Base-by-base conservation (phyloP, 2,888 invertebrate genomes). In the Tenthredo amoena region DNA sequence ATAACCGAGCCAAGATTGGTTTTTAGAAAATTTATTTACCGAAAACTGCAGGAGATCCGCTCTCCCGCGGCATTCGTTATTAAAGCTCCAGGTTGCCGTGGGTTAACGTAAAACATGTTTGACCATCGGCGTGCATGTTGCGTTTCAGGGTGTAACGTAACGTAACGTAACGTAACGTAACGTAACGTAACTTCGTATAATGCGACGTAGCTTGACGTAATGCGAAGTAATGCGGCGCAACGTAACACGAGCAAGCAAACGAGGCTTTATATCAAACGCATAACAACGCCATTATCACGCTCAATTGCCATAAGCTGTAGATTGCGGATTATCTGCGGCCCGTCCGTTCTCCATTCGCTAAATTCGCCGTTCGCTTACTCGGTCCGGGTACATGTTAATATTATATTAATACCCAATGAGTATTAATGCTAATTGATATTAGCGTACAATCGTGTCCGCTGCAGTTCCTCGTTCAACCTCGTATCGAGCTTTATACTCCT, bases 221-320 rank as follows among this genome's bases (percentile, higher is more conserved):
- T 62, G 86, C 85, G 87, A 88, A 88, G 86, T 88, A 87, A 88
- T 87, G 87, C 85, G 85, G 83, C 83, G 82, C 72, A 85, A 85
- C 85, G 72, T 82, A 81, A 85, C 85, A 68, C 55, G 79, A 55
- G 68, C 68, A 68, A 65, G 71, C 81, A 87, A 89, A 88, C 87
- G 88, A 89, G 89, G 88, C 89, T 90, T 89, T 89, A 89, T 89
- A 90, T 91, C 89, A 90, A 90, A 89, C 89, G 90, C 90, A 88
- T 90, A 90, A 91, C 89, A 90, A 89, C 88, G 89, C 90, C 89
- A 90, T 91, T 91, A 83, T 84, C 74, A 83, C 72, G 71, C 74
- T 85, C 82, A 84, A 91, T 91, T 89, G 91, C 90, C 89, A 89
- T 91, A 90, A 91, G 90, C 91, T 87, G 88, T 89, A 89, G 89